These are phyloP conservation scores for Casuarius casuarius DNA, from an alignment of 2,113 vertebrate genomes.

Conservation along the genomic window DNA sequence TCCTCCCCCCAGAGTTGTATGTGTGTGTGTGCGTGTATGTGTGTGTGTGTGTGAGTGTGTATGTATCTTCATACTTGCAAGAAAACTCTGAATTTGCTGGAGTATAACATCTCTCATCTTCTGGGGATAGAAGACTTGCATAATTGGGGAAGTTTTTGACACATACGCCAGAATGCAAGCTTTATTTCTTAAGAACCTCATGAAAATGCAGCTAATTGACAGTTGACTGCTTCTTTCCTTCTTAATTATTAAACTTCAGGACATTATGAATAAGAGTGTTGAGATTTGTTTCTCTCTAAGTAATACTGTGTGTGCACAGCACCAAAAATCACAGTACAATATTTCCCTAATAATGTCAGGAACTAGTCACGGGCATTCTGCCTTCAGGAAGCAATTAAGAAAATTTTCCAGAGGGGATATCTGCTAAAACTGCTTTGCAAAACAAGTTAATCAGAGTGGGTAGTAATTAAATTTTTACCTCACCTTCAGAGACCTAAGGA, in stretches of 20 bases:
- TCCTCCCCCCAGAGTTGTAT: not conserved
- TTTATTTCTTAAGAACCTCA: constrained; percentile 1
- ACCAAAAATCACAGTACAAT: constrained; percentile 28
- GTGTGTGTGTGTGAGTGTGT: not conserved
- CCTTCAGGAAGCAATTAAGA: constrained; percentile 47
- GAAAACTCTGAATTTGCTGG: not conserved
- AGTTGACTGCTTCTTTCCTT: constrained; percentile 11
- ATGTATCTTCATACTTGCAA: not conserved
- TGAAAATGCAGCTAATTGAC: constrained; percentile 30
- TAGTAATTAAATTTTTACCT: constrained; percentile 17
- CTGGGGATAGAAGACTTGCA: not conserved
- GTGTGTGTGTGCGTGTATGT: not conserved
- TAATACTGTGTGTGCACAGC: not conserved
- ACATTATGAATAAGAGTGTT: not conserved
- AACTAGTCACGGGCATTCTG: not conserved
- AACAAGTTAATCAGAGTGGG: constrained; percentile 38
- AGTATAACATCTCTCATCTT: not conserved
- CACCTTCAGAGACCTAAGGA: not conserved
- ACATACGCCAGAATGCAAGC: not conserved
- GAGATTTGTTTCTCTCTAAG: constrained; percentile 2
- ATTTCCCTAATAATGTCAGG: constrained; percentile 24
- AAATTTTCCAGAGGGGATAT: not conserved
- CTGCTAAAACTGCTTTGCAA: constrained; percentile 22
- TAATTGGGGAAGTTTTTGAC: not conserved
- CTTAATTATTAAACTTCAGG: constrained; percentile 32